Evolutionary conservation across 2,797 vertebrate species (phyloP), one percentile per base, ranked within the genome.

Genomic region (Sylvilagus floridanus): DNA sequence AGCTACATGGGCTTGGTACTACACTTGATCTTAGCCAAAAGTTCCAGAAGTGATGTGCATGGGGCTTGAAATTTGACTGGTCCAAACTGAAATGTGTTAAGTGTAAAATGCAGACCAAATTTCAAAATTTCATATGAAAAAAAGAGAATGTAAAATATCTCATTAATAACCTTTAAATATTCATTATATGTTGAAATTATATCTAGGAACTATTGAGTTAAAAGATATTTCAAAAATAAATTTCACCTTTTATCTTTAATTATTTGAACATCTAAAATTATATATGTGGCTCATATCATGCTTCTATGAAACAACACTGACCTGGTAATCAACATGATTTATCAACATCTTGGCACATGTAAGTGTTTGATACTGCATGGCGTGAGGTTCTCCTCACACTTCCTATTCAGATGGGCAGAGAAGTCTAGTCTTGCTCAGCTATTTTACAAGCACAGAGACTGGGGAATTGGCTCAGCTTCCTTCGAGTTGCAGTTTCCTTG

Each of bases 121-220:
- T 93, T 52, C 19, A 85, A 83, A 94, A 71, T 19, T 66, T 66
- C 6, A 4, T 84, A 21, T 37, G 13, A 73, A 75, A 91, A 86
- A 92, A 35, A 42, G 13, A 69, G 4, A 54, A 32, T 26, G 12
- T 69, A 24, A 42, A 72, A 22, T 37, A 69, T 22, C 28, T 94
- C 21, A 66, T 47, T 47, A 76, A 77, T 72, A 84, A 86, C 57
- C 82, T 83, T 42, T 17, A 95, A 84, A 73, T 90, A 73, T 72
- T 62, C 24, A 35, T 77, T 81, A n/a, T 28, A 63, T 87, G 0
- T 72, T 84, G 4, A 81, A 84, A 82, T 94, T 73, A 79, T 63
- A 91, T 93, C 76, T 87, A 83, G 9, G 30, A 94, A 85, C 28
- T 68, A 65, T 7, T 87, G 22, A 84, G 8, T 90, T 86, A 92